Evolutionary conservation across 2,888 invertebrate species (phyloP), one percentile per base, ranked within the genome.

Genomic region (Hydrotaea cyrtoneurina): DNA sequence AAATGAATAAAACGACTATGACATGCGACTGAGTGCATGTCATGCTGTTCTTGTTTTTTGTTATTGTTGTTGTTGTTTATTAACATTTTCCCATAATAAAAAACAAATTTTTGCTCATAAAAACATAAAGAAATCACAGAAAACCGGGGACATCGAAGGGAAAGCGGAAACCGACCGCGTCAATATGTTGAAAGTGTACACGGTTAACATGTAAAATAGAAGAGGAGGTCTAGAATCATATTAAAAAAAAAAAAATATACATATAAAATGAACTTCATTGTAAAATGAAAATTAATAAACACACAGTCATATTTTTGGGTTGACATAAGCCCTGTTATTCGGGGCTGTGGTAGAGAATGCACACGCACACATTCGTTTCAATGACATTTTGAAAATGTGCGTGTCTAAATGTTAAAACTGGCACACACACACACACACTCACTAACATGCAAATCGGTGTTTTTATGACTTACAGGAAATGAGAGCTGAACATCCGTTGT

Each of bases 1-100:
- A 57, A 57, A 57, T 57, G 23, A 57, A 57, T 21, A 57, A 57
- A 57, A 57, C 23, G 23, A 23, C 21, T 21, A 7, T 21, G 23
- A 57, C 57, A 57, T 57, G 57, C 21, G 21, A 7, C 3, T 31
- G 53, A 17, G 53, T 53, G 53, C 17, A 17, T 53, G 53, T 53
- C n/a, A 17, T 17, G 53, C 17, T 53, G 46, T 11, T 53, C 53
- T 15, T 53, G 53, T 53, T 17, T n/a, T n/a, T n/a, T n/a, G n/a
- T n/a, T n/a, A n/a, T n/a, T n/a, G n/a, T n/a, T n/a, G n/a, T n/a
- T n/a, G n/a, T n/a, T 53, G 53, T 17, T 17, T 53, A 53, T 53
- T 53, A 53, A 53, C 53, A 53, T 53, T 53, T 53, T 53, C n/a
- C 17, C 53, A 53, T 53, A 53, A 53, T 53, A 53, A 53, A 53